These are phyloP conservation scores for Oncorhynchus tshawytscha DNA, from an alignment of 2,113 vertebrate genomes.

Conservation along the genomic window DNA sequence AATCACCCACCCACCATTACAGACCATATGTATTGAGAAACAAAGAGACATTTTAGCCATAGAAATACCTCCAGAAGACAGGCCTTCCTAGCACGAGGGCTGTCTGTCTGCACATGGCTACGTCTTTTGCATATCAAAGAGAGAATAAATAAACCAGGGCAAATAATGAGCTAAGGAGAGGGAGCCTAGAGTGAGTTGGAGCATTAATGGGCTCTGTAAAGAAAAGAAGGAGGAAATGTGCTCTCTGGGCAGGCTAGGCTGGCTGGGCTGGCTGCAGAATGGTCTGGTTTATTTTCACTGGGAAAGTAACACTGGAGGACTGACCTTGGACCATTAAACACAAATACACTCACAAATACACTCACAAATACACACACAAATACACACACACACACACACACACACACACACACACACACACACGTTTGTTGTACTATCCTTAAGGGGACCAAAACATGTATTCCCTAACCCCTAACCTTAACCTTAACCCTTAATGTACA, in stretches of 20 bases:
- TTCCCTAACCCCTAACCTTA: no score
- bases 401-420: constrained; percentile 11
- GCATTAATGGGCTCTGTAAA: constrained; percentile 15
- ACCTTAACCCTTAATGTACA: no score
- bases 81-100: background rate
- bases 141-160: constrained; percentile 33
- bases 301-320: constrained; percentile 40
- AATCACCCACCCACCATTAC: constrained; percentile 11
- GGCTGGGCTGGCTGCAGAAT: constrained; percentile 21
- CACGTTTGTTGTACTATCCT: no score
- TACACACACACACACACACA: background rate
- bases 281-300: constrained; percentile 51
- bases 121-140: constrained; percentile 6
- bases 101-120: constrained; percentile 19
- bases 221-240: constrained; percentile 10
- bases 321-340: constrained; percentile 54
- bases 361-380: constrained; percentile 2
- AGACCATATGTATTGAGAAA: constrained; percentile 5
- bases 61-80: background rate
- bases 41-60: background rate
- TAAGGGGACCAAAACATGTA: no score
- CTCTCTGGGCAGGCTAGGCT: constrained; percentile 36
- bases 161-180: constrained; percentile 35
- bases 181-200: constrained; percentile 19
- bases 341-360: constrained; percentile 14